Evolutionary conservation across 2,797 vertebrate species (phyloP), one percentile per base, ranked within the genome.

Genomic region (Ciconia nigra): DNA sequence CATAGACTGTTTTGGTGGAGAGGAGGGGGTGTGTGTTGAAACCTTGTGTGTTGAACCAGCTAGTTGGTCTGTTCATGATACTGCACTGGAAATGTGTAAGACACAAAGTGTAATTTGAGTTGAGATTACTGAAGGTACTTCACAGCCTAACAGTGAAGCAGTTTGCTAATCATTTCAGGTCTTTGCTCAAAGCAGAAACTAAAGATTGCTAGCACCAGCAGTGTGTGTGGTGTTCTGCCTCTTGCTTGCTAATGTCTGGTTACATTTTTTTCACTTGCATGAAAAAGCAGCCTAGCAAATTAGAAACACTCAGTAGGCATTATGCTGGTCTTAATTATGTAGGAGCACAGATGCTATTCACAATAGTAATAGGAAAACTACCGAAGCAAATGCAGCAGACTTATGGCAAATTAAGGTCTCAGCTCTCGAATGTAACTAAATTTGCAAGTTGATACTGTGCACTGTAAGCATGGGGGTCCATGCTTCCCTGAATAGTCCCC

Each of bases 261-360:
- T 74, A 25, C 3, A 0, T 51, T 57, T 89, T 89, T 87, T 44
- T 28, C 71, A 7, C 63, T 80, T 78, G 44, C 33, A n/a, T 66
- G 72, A 77, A 90, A 90, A 91, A 83, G 67, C 90, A 95, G 88
- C 76, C 72, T 77, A 28, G 47, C 44, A 95, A 93, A 96, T 88
- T 31, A 74, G 78, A 73, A 78, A 26, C 69, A 71, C 77, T 92
- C 52, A 10, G n/a, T 41, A 70, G 79, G 59, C 63, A 85, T 95
- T 86, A 66, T 71, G 69, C 80, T 70, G 65, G 83, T 90, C 76
- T 80, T 93, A 90, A 90, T 95, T 86, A 90, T 25, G 67, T 62
- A 73, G 92, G 47, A 93, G 79, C 76, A 49, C 63, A 90, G 90
- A 66, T 16, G 2, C 55, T 71, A 87, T 93, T 95, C 79, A 91